phyloP scores from a whole-genome alignment of 2,888 invertebrate genomes.

The Morpho deidamia region DNA sequence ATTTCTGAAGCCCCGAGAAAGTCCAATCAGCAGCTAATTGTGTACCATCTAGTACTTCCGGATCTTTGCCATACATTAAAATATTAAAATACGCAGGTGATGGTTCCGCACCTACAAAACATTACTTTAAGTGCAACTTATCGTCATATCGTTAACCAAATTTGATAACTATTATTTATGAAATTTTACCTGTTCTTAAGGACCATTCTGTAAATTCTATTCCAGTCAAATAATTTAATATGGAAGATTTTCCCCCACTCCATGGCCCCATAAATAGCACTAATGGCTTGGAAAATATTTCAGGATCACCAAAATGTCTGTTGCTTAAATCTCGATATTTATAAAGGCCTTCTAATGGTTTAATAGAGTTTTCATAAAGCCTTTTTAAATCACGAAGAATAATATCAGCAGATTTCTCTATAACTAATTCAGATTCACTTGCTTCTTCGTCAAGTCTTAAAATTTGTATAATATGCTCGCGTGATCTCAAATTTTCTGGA shows the following conservation, averaged over 20 bases:
- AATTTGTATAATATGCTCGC: slow-evolving; percentile 88
- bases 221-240: slow-evolving; percentile 94
- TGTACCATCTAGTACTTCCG: slow-evolving; percentile 92
- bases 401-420: slow-evolving; percentile 86
- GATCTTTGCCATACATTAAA: slow-evolving; percentile 91
- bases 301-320: slow-evolving; percentile 94
- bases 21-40: slow-evolving; percentile 97
- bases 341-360: slow-evolving; percentile 93
- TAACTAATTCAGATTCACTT: slow-evolving; percentile 82
- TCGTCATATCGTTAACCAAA: neutral
- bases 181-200: slow-evolving; percentile 86
- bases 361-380: slow-evolving; percentile 91
- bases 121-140: neutral
- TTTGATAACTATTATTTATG: too few species aligned
- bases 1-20: slow-evolving; percentile 95
- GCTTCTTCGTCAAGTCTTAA: slow-evolving; percentile 88
- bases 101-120: slow-evolving; percentile 90
- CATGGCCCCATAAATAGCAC: slow-evolving; percentile 97
- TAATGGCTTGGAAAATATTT: slow-evolving; percentile 96
- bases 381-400: slow-evolving; percentile 91
- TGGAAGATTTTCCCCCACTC: slow-evolving; percentile 97
- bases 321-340: slow-evolving; percentile 95
- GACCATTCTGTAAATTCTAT: slow-evolving; percentile 91
- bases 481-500: slow-evolving; percentile 86
- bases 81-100: slow-evolving; percentile 96